Conservation (phyloP, 2,113 vertebrate genomes). For the Bothrops jararaca region DNA sequence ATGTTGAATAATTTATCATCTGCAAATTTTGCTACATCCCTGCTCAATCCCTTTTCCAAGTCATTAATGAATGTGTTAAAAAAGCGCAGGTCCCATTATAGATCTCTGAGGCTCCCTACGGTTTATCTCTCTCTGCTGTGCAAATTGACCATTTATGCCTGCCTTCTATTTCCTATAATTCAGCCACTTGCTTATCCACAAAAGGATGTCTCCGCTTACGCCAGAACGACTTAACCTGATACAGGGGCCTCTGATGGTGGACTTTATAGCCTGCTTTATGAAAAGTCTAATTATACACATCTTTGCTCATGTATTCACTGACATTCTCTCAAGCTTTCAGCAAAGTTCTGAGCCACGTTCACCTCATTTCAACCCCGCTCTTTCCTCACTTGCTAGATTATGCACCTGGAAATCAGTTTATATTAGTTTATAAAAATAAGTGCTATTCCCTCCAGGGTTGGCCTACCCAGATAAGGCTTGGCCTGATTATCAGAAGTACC, state of each 20-base stretch:
- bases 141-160: constrained; percentile 36
- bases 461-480: not conserved
- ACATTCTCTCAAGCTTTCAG: not conserved
- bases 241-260: constrained; percentile 5
- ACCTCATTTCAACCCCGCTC: not conserved
- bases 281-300: constrained; percentile 27
- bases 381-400: not conserved
- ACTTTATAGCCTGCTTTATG: constrained; percentile 18
- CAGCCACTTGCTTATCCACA: constrained; percentile 16
- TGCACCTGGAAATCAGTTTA: not conserved
- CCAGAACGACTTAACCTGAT: constrained; percentile 20
- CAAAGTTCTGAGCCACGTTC: not conserved
- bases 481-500: not conserved
- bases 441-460: not conserved
- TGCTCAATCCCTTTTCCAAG: constrained; percentile 25
- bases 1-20: constrained; percentile 36
- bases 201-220: constrained; percentile 20
- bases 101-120: constrained; percentile 18
- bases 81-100: constrained; percentile 30
- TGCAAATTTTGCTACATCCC: constrained; percentile 29
- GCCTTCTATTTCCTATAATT: constrained; percentile 31
- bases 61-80: constrained; percentile 37
- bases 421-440: not conserved
- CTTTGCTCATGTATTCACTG: constrained; percentile 10
- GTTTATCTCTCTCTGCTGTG: constrained; percentile 28